A percentile compares a stretch with the other conserved stretches of the same genome.
These are phyloP conservation scores for Drosophila koepferae DNA, from an alignment of 2,888 invertebrate genomes.

Conservation along the genomic window DNA sequence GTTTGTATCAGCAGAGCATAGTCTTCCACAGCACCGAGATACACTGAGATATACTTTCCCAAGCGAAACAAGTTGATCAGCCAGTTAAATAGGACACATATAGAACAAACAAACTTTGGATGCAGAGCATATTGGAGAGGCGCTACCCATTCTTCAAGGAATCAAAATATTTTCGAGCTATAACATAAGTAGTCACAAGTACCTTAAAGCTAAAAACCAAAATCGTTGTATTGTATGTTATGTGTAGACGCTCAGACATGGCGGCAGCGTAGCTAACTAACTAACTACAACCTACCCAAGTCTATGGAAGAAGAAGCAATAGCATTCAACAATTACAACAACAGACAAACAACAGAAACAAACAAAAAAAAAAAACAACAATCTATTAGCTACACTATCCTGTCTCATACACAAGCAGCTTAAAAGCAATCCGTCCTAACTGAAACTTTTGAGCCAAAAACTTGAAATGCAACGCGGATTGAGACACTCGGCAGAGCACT, in stretches of 20 bases:
- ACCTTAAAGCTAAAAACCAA: slow-evolving; percentile 68
- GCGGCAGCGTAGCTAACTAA: neutral
- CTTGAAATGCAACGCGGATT: slow-evolving; percentile 47
- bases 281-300: slow-evolving; percentile 10
- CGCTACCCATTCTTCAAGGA: slow-evolving; percentile 44
- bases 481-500: slow-evolving; percentile 37
- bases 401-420: slow-evolving; percentile 61
- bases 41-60: neutral
- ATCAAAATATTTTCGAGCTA: slow-evolving; percentile 77
- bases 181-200: slow-evolving; percentile 80
- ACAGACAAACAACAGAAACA: neutral
- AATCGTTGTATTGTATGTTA: slow-evolving; percentile 51
- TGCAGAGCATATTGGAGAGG: neutral
- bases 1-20: slow-evolving; percentile 44
- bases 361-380: slow-evolving; percentile 6
- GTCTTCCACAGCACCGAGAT: slow-evolving; percentile 53
- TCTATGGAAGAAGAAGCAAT: slow-evolving; percentile 4
- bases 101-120: slow-evolving; percentile 44
- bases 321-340: slow-evolving; percentile 15
- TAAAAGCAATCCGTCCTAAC: slow-evolving; percentile 76
- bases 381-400: slow-evolving; percentile 53
- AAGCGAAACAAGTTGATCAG: slow-evolving; percentile 6
- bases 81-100: slow-evolving; percentile 25
- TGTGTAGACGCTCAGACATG: slow-evolving; percentile 31
- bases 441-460: slow-evolving; percentile 75